Evolutionary conservation across 2,888 invertebrate species (phyloP).

Genomic region (Theretra japonica): DNA sequence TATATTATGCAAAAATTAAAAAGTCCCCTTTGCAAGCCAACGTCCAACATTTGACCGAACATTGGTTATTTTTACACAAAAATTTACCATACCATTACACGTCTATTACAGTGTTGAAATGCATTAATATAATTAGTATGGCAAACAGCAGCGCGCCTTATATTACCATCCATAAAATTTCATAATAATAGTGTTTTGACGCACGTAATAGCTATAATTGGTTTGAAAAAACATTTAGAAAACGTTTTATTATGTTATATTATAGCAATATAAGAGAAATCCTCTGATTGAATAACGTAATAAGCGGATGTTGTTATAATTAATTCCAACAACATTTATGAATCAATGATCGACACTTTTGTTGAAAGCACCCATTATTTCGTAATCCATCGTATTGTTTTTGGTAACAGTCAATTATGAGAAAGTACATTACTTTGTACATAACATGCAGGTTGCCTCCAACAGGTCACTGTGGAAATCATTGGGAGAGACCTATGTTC

Average conservation of each 20-base stretch:
- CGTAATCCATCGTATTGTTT: too few relatives aligned
- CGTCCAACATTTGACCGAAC: background rate
- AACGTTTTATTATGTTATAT: background rate
- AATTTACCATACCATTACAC: background rate
- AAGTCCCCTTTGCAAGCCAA: background rate
- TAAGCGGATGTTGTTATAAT: too few relatives aligned
- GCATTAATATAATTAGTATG: slow-evolving; percentile 5
- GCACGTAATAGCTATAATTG: background rate
- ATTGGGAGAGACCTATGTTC: too few relatives aligned
- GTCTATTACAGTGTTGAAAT: background rate
- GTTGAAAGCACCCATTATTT: too few relatives aligned
- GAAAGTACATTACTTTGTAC: too few relatives aligned
- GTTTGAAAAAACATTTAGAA: background rate
- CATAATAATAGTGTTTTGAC: background rate
- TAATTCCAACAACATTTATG: too few relatives aligned
- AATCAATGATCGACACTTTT: too few relatives aligned
- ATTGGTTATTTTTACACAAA: background rate
- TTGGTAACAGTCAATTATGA: too few relatives aligned
- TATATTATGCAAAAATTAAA: too few relatives aligned
- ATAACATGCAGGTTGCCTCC: too few relatives aligned
- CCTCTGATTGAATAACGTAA: background rate
- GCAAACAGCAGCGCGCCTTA: background rate
- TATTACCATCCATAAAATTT: background rate
- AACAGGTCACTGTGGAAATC: too few relatives aligned
- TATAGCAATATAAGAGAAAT: background rate